Conservation (phyloP, 2,113 vertebrate species). For the Scytalopus superciliaris region DNA sequence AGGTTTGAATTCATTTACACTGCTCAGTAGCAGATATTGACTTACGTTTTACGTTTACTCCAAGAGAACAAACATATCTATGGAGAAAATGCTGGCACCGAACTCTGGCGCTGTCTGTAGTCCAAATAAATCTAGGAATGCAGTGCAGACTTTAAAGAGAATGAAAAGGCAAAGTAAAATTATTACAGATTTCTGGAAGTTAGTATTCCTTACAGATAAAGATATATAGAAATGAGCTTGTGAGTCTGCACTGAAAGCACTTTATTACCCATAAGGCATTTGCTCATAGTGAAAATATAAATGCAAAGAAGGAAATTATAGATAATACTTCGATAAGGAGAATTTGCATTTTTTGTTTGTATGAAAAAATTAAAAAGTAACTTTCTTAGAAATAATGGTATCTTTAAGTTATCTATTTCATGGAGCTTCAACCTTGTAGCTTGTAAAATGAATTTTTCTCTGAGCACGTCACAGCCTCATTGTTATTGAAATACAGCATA, state of each 20-base stretch:
- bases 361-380: neutral
- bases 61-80: neutral
- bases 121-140: neutral
- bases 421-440: neutral
- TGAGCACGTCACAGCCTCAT: neutral
- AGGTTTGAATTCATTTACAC: neutral
- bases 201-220: neutral
- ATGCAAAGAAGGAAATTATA: neutral
- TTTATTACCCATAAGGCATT: neutral
- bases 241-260: neutral
- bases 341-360: neutral
- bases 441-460: neutral
- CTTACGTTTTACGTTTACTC: neutral
- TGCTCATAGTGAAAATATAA: neutral
- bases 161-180: neutral
- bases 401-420: neutral
- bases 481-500: neutral
- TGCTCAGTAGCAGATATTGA: neutral
- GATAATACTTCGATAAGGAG: neutral
- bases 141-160: neutral
- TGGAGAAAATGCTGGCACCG: neutral
- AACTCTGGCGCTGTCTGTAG: neutral
- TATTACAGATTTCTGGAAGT: neutral
- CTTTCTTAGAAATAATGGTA: neutral
- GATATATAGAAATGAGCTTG: neutral